phyloP scores from a whole-genome alignment of 2,113 vertebrate species.

The Callipepla californica region DNA sequence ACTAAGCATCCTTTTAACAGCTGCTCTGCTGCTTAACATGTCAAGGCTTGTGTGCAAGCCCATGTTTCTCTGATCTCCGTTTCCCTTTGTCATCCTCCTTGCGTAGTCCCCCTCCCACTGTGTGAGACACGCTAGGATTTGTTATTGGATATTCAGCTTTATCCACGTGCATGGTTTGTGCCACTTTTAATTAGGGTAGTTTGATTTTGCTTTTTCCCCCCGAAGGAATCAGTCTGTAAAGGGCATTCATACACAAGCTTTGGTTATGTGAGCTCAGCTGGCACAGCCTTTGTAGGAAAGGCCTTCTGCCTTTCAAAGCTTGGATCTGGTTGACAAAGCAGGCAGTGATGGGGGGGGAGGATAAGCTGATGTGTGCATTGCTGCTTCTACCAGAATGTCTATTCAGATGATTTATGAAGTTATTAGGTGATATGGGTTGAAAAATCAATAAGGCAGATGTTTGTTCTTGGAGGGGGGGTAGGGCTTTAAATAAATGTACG shows the following conservation, averaged over 20 bases:
- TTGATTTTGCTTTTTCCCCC: neutral
- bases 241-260: neutral
- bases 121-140: neutral
- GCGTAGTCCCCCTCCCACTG: neutral
- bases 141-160: neutral
- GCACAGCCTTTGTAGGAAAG: neutral
- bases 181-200: neutral
- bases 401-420: neutral
- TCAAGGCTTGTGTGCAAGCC: neutral
- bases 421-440: neutral
- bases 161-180: rapidly evolving
- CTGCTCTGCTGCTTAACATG: neutral
- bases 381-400: neutral
- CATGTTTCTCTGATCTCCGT: neutral
- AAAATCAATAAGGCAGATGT: neutral
- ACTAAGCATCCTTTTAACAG: neutral
- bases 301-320: neutral
- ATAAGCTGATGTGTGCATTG: neutral
- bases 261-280: neutral
- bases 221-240: neutral
- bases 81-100: neutral
- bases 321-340: slow-evolving; percentile 16
- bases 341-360: slow-evolving; percentile 18
- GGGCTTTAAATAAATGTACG: neutral
- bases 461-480: neutral